Evolutionary conservation across 2,113 vertebrate species (phyloP).

Genomic region (Chiloscyllium plagiosum): DNA sequence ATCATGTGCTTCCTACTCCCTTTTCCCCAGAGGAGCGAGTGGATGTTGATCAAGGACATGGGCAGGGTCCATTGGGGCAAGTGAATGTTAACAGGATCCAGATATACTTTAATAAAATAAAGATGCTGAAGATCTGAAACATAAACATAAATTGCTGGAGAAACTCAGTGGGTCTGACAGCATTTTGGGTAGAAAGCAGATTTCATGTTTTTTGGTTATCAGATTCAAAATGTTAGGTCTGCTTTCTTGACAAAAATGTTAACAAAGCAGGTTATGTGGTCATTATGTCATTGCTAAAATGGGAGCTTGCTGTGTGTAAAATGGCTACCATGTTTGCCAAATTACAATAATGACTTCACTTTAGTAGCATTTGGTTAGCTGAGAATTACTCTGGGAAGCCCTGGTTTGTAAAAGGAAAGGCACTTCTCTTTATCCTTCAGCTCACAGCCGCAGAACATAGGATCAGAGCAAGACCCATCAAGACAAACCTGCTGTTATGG

Average conservation of each 20-base stretch:
- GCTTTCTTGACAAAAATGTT: too few species aligned
- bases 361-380: background rate
- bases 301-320: background rate
- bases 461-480: background rate
- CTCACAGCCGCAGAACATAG: background rate
- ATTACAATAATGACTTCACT: background rate
- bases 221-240: too few species aligned
- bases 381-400: background rate
- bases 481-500: too few species aligned
- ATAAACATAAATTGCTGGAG: too few species aligned
- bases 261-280: background rate
- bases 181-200: too few species aligned
- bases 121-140: too few species aligned
- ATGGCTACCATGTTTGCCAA: background rate
- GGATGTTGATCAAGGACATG: background rate
- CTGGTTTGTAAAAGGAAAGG: background rate
- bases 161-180: too few species aligned
- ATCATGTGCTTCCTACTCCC: background rate
- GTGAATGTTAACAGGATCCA: too few species aligned
- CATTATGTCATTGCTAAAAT: background rate
- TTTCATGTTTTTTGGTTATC: too few species aligned
- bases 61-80: too few species aligned
- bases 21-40: background rate
- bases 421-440: background rate
- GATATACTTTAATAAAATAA: too few species aligned